Evolutionary conservation across 2,113 vertebrate genomes (phyloP).

Genomic region (Chunga burmeisteri): DNA sequence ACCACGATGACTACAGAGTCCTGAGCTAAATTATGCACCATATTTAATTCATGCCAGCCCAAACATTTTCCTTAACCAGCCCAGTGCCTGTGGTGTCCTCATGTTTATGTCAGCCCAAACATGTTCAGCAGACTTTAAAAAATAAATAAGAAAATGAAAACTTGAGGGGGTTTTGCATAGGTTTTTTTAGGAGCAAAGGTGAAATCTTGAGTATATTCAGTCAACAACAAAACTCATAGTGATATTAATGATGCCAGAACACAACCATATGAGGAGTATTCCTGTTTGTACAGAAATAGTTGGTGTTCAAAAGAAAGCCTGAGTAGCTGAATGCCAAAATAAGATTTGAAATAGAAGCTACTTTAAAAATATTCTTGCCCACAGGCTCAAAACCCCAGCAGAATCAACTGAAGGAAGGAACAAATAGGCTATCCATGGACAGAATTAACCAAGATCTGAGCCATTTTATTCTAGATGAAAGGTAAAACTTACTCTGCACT

Average conservation of each 20-base stretch:
- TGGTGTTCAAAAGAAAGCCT: background rate
- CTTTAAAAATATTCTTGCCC: conserved; percentile 4
- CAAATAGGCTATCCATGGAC: background rate
- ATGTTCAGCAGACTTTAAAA: background rate
- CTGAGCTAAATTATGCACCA: background rate
- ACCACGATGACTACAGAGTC: background rate
- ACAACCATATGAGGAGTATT: background rate
- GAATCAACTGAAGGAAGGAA: background rate
- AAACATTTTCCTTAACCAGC: background rate
- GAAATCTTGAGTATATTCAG: background rate
- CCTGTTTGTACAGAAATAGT: background rate
- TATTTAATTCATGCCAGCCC: background rate
- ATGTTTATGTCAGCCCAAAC: background rate
- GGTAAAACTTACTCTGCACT: background rate
- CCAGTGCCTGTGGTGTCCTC: background rate
- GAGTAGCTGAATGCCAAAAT: background rate
- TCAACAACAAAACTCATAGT: background rate
- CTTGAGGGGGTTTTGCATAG: background rate
- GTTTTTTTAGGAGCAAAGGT: background rate
- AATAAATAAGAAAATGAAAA: background rate
- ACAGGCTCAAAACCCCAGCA: background rate
- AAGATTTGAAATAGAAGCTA: background rate
- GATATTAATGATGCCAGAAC: background rate
- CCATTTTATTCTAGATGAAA: background rate
- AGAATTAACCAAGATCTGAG: background rate